These are phyloP conservation scores for Rhipidura dahli DNA, from an alignment of 2,113 vertebrate species.

Conservation along the genomic window DNA sequence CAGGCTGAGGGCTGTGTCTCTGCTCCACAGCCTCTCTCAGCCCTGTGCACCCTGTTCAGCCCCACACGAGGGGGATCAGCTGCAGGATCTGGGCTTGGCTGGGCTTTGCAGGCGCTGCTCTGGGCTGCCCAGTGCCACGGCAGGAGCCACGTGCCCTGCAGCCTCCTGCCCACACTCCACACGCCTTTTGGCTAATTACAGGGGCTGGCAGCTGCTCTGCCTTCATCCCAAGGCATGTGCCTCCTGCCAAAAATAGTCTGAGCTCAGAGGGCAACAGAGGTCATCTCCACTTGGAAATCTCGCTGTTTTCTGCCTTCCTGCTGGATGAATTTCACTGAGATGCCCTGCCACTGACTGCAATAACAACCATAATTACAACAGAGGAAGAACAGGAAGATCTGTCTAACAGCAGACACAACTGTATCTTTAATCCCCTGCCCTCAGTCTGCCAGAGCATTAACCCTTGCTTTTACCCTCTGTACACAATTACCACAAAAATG, in stretches of 20 bases:
- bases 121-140: neutral
- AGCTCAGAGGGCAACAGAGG: neutral
- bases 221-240: neutral
- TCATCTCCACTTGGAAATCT: neutral
- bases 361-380: neutral
- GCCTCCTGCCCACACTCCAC: neutral
- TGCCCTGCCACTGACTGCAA: neutral
- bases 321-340: neutral
- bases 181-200: neutral
- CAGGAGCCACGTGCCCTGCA: neutral
- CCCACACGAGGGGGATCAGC: neutral
- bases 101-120: neutral
- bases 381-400: neutral
- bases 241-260: neutral
- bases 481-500: neutral
- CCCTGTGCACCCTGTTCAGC: neutral
- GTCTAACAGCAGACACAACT: neutral
- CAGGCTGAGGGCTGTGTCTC: neutral
- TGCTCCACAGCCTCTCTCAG: neutral
- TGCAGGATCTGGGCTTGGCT: neutral
- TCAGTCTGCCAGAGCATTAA: neutral
- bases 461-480: neutral
- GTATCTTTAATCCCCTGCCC: neutral
- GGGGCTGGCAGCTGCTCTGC: neutral
- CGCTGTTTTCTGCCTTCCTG: neutral